These are phyloP conservation scores for Drosophila hamatofila DNA, from an alignment of 2,888 invertebrate genomes.

Conservation along the genomic window DNA sequence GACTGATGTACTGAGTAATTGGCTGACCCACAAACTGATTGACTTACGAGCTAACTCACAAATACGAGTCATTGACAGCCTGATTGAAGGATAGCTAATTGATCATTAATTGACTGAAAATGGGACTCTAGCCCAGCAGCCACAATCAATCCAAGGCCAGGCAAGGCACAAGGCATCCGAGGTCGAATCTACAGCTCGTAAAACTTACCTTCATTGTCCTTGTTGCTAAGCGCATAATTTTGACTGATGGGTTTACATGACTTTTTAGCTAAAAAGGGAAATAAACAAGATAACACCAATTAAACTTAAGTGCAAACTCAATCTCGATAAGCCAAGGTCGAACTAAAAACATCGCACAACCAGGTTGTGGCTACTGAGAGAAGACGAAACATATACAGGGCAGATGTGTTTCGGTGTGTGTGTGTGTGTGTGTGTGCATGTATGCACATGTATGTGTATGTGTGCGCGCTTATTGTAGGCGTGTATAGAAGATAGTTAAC, in stretches of 20 bases:
- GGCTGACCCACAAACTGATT: too few species aligned
- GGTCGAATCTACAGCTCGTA: neutral
- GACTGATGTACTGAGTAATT: neutral
- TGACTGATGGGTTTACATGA: neutral
- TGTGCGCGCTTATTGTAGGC: neutral
- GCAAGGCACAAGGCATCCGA: neutral
- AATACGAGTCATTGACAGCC: neutral
- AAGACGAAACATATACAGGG: too few species aligned
- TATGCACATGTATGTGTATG: neutral
- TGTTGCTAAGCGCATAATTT: neutral
- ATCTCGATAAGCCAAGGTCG: neutral
- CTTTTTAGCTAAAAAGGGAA: neutral
- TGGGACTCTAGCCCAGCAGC: neutral
- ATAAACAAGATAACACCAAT: neutral
- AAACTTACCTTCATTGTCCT: neutral
- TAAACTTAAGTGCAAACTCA: neutral
- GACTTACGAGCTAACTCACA: too few species aligned
- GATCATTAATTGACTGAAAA: neutral
- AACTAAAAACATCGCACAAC: neutral
- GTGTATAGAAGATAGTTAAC: neutral
- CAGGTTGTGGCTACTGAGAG: neutral
- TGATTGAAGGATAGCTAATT: neutral
- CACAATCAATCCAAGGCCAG: neutral
- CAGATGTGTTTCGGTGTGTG: neutral
- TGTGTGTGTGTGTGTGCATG: neutral